Evolutionary conservation across 2,888 invertebrate genomes (phyloP), one percentile per base, ranked within the genome.

Genomic region (Antitype chi): DNA sequence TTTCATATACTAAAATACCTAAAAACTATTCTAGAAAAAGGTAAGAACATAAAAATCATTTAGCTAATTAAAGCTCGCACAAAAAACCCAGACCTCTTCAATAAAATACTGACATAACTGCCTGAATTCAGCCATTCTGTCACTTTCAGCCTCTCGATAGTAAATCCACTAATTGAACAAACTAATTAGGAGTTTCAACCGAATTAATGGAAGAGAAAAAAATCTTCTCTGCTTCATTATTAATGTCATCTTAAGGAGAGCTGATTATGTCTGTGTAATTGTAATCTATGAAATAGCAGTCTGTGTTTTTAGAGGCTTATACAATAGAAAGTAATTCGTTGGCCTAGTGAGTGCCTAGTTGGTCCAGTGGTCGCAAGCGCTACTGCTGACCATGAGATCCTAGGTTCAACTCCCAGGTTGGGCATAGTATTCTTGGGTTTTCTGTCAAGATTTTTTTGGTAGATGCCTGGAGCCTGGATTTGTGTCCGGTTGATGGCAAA

Each of bases 131-230:
- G 55, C 60, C 38, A 38, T 74, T 83, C 82, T 76, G 82, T 85
- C 83, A 88, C 85, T 83, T 89, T 80, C 80, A 74, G 64, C 71
- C 68, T 66, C 43, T 78, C 63, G 78, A 81, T 84, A 87, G 88
- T 92, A 92, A 93, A 94, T 93, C 91, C 89, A 85, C 89, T 93
- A 94, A 94, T 93, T 93, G 90, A 78, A 84, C 89, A 77, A 70
- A 77, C 87, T 93, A 92, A 93, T 94, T 93, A 91, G 82, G 85
- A 87, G 85, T 87, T 90, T 85, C 85, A 88, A 90, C 91, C 84
- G 85, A 86, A 91, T 90, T 90, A 89, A 90, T 86, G 73, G 87
- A 88, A 87, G 71, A 89, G 68, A 89, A 86, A 86, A 89, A 88
- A 87, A 88, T 85, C 77, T 88, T 85, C 75, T 85, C 80, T 81